Base-by-base conservation (phyloP, 2,113 vertebrate species). In the Phyllostomus discolor region DNA sequence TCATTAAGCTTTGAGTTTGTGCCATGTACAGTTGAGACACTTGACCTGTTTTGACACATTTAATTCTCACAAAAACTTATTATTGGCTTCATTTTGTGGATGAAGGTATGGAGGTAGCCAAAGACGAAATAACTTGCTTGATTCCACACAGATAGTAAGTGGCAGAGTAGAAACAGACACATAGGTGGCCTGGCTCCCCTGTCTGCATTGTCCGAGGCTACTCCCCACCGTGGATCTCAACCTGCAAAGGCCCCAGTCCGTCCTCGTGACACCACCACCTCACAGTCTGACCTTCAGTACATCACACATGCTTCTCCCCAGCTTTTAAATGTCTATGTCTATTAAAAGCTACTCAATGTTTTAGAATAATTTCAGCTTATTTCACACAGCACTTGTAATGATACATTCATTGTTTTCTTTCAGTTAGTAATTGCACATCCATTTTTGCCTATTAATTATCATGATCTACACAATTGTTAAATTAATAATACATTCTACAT, bases 401-500 rank as follows among this genome's bases (percentile, higher is more conserved):
- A 69, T 59, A 59, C 3, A 83, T 95, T 38, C 28, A 7, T 78
- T 93, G 93, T 89, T 84, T 89, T 43, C 9, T 89, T 91, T 81
- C n/a, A 31, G 11, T 88, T 70, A 81, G 41, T 81, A 95, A 57
- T 4, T 48, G 33, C 4, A 62, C 31, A 76, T 70, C 72, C 16
- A 54, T 64, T 94, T 94, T 92, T 33, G 22, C 4, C 41, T 95
- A 17, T 66, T 85, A 86, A 73, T 85, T 67, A 70, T 66, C 81
- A 52, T 82, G 7, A 86, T 78, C 76, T 94, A 64, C 50, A n/a
- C 5, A 93, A 48, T 81, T 83, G 8, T 81, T 64, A 82, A 82
- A 79, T 82, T 91, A 92, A 76, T 96, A 90, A 33, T 48, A 87
- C 6, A 59, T 88, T 87, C 75, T 80, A 86, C 52, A 26, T 64